Base-by-base conservation (phyloP, 2,888 invertebrate genomes). In the Polymixis flavicincta region DNA sequence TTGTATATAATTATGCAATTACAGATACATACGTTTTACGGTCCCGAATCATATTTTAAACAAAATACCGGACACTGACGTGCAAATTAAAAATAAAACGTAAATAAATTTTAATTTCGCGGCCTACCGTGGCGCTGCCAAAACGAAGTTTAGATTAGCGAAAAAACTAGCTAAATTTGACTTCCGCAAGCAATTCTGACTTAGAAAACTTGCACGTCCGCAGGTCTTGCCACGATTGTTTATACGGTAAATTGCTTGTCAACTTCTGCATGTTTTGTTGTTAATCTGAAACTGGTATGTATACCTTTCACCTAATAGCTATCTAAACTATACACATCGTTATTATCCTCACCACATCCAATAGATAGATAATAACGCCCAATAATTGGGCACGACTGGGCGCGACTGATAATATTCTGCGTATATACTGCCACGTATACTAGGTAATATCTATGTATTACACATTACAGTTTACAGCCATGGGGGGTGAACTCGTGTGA, bases 381-480 rank as follows among this genome's bases (percentile, higher is more conserved):
- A 76, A 71, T 82, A 77, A 70, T 76, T 63, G 69, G 42, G 19
- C 69, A 37, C 50, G 19, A 54, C 72, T 60, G 69, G 69, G 54
- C 69, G 63, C 65, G 57, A 61, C 61, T 65, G 80, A 80, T 84
- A 80, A 70, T 52, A 63, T 32, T 32, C 32, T n/a, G 42, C 19
- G 19, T 59, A 71, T 25, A n/a, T 66, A 61, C 28, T 13, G 45
- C 48, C 32, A 42, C 25, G 22, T 22, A 32, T 55, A 61, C 63
- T 50, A 63, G 13, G 50, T 72, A 63, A 84, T 76, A 66, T 45
- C 22, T 37, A 42, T 68, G 25, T 75, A 50, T 48, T 80, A 80
- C 75, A 28, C 48, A 32, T 65, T 50, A 37, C 3, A 55, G 7
- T 69, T 65, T 50, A 37, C 3, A 55, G 7, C 71, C 61, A 45